Percentiles rank a stretch among this genome's conserved stretches.
phyloP scores from a whole-genome alignment of 2,888 invertebrate species.

The Platynereis dumerilii region DNA sequence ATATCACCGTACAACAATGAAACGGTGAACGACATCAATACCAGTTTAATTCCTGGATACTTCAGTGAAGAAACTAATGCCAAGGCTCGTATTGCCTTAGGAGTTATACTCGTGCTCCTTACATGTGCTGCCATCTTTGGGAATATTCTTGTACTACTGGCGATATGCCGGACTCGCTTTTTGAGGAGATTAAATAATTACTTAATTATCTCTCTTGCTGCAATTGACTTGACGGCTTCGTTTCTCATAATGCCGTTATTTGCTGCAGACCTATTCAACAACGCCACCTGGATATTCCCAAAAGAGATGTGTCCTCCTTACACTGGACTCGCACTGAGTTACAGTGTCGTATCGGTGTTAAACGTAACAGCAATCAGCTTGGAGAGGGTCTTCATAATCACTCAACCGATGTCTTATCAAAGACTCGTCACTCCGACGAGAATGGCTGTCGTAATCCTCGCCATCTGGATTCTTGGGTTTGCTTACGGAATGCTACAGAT shows the following conservation, averaged over 20 bases:
- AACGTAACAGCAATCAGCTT: conserved; percentile 30
- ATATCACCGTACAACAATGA: neutral
- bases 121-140: conserved; percentile 21
- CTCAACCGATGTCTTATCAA: conserved; percentile 35
- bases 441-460: conserved; percentile 20
- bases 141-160: conserved; percentile 30
- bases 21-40: neutral
- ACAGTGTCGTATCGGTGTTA: conserved; percentile 23
- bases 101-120: neutral
- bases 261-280: conserved; percentile 15
- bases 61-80: neutral
- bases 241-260: conserved; percentile 32
- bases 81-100: neutral
- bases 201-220: conserved; percentile 32
- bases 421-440: conserved; percentile 24
- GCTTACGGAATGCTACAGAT: conserved; percentile 30
- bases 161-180: conserved; percentile 16
- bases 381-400: conserved; percentile 35
- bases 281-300: conserved; percentile 11
- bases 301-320: conserved; percentile 28
- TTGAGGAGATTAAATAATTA: conserved; percentile 32
- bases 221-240: conserved; percentile 26
- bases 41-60: neutral
- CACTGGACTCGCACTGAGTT: conserved; percentile 21
- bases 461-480: conserved; percentile 30